Evolutionary conservation across 2,113 vertebrate genomes (phyloP).

Genomic region (Pelobates fuscus): DNA sequence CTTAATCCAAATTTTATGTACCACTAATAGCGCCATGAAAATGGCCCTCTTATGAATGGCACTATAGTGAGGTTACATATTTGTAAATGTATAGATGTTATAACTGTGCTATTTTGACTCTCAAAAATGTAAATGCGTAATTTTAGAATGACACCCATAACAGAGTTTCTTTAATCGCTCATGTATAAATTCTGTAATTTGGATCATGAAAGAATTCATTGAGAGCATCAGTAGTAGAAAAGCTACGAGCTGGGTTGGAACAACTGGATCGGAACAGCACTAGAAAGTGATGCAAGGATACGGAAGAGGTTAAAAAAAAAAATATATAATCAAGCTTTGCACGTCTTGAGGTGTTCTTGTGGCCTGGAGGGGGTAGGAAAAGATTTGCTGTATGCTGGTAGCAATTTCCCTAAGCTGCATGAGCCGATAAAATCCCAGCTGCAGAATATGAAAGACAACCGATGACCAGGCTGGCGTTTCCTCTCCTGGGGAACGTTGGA

Average conservation of each 20-base stretch:
- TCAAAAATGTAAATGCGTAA: no score
- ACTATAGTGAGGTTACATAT: no score
- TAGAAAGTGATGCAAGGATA: no score
- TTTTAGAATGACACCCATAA: no score
- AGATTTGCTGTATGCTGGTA: constrained; percentile 85
- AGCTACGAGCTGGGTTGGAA: not conserved
- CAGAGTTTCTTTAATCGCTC: no score
- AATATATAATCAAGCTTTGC: constrained; percentile 77
- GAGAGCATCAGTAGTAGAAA: not conserved
- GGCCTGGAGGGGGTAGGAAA: constrained; percentile 67
- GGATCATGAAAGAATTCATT: no score
- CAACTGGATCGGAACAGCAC: not conserved
- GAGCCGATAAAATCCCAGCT: constrained; percentile 83
- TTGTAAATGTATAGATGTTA: no score
- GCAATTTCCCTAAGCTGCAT: constrained; percentile 86
- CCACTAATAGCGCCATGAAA: no score
- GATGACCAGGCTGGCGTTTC: constrained; percentile 64
- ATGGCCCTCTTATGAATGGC: no score
- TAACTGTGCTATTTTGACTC: no score
- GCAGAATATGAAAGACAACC: constrained; percentile 75
- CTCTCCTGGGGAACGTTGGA: constrained; percentile 77
- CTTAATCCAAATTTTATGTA: no score
- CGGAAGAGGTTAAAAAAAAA: not conserved
- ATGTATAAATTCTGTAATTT: no score
- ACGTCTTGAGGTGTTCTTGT: constrained; percentile 72